A percentile compares a stretch with the other conserved stretches of the same genome.
These are phyloP conservation scores for Monomorium pharaonis DNA, from an alignment of 1,140 invertebrate species.

Conservation along the genomic window DNA sequence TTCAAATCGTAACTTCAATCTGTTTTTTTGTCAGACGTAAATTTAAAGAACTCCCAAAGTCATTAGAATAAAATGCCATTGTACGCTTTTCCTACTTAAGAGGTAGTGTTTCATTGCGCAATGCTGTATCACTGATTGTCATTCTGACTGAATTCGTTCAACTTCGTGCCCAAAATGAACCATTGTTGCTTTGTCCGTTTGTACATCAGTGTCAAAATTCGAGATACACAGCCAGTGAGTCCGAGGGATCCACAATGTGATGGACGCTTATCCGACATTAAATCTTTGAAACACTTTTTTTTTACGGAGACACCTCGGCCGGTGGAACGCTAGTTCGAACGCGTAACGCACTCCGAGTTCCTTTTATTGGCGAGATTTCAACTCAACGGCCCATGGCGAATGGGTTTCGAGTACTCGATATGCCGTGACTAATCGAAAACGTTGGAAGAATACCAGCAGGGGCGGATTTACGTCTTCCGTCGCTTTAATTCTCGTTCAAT, in stretches of 20 bases:
- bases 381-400: slow-evolving; percentile 73
- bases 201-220: slow-evolving; percentile 24
- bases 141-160: slow-evolving; percentile 41
- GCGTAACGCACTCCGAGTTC: background rate
- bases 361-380: slow-evolving; percentile 58
- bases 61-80: background rate
- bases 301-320: slow-evolving; percentile 16
- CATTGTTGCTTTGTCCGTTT: slow-evolving; percentile 34
- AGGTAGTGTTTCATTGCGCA: background rate
- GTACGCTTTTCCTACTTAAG: background rate
- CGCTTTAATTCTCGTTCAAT: background rate
- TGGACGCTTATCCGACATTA: slow-evolving; percentile 48
- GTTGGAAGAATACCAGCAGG: slow-evolving; percentile 42
- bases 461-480: slow-evolving; percentile 29
- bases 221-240: background rate
- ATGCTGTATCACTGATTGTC: slow-evolving; percentile 2
- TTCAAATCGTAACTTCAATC: background rate
- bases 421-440: slow-evolving; percentile 75
- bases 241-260: slow-evolving; percentile 21
- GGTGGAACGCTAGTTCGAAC: slow-evolving; percentile 15
- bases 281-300: slow-evolving; percentile 53
- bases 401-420: slow-evolving; percentile 68
- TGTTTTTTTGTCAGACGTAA: background rate
- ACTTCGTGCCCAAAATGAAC: background rate
- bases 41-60: background rate